These are phyloP conservation scores for Patella ulyssiponensis DNA, from an alignment of 2,888 invertebrate species.

Conservation along the genomic window DNA sequence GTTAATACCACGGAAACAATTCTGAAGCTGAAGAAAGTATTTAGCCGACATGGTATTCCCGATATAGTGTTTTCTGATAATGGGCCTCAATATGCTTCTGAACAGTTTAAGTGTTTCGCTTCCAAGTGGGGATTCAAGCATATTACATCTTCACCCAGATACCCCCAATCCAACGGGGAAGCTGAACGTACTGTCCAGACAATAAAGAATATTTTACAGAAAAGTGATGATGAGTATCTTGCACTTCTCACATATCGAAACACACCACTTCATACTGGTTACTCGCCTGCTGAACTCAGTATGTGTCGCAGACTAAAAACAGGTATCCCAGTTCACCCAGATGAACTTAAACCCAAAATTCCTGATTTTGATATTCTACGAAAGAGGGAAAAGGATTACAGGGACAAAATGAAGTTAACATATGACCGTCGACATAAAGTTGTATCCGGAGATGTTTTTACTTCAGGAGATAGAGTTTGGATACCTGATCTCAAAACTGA, in stretches of 20 bases:
- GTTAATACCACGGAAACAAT: background rate
- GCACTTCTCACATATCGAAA: conserved; percentile 30
- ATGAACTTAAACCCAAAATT: background rate
- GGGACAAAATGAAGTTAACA: background rate
- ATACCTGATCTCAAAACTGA: background rate
- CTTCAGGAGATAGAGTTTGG: background rate
- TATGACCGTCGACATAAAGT: background rate
- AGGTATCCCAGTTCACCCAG: background rate
- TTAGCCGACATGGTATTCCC: conserved; percentile 24
- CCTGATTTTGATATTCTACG: background rate
- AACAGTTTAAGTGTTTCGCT: conserved; percentile 25
- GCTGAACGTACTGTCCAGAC: conserved; percentile 32
- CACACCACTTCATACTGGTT: conserved; percentile 31
- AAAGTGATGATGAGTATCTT: conserved; percentile 23
- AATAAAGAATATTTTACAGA: conserved; percentile 33
- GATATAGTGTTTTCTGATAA: conserved; percentile 24
- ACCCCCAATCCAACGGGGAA: conserved; percentile 32
- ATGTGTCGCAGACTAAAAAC: conserved; percentile 27
- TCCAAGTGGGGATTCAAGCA: conserved; percentile 25
- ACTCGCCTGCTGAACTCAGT: conserved; percentile 32
- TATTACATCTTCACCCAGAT: conserved; percentile 24
- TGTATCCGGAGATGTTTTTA: background rate
- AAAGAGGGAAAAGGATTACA: background rate
- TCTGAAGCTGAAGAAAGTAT: background rate
- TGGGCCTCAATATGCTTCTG: conserved; percentile 20